A percentile compares a stretch with the other conserved stretches of the same genome.
These are phyloP conservation scores for Meteorus sp. DNA, from an alignment of 1,140 invertebrate genomes.

Conservation along the genomic window DNA sequence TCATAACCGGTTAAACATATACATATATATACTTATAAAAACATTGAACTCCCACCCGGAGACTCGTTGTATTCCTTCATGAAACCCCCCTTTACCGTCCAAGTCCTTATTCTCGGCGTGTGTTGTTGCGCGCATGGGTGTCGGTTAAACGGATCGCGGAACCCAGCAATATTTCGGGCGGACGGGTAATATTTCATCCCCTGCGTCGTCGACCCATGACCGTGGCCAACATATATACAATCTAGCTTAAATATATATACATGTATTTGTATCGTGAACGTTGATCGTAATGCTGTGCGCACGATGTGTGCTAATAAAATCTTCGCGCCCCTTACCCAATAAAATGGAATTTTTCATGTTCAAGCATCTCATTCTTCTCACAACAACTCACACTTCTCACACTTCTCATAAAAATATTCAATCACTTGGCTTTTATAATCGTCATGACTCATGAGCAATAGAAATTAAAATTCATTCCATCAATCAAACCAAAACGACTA, in stretches of 20 bases:
- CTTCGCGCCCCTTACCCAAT: background rate
- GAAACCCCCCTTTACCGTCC: too few relatives aligned
- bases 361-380: slow-evolving; percentile 1
- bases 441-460: too few relatives aligned
- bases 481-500: too few relatives aligned
- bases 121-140: slow-evolving; percentile 20
- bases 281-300: slow-evolving; percentile 25
- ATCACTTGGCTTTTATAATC: too few relatives aligned
- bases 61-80: too few relatives aligned
- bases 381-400: background rate
- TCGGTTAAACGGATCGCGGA: slow-evolving; percentile 30
- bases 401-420: too few relatives aligned
- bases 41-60: background rate
- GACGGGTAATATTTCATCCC: slow-evolving; percentile 33
- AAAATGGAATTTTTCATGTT: slow-evolving; percentile 11
- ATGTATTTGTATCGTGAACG: too few relatives aligned
- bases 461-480: too few relatives aligned
- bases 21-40: background rate
- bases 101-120: slow-evolving; percentile 22
- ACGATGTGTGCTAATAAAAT: slow-evolving; percentile 22
- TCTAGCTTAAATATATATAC: too few relatives aligned
- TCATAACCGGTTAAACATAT: background rate
- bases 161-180: slow-evolving; percentile 35
- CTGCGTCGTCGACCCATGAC: slow-evolving; percentile 26
- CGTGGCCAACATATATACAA: too few relatives aligned